Evolutionary conservation across 2,888 invertebrate genomes (phyloP), one percentile per base, ranked within the genome.

Genomic region (Diaprepes abbreviatus): DNA sequence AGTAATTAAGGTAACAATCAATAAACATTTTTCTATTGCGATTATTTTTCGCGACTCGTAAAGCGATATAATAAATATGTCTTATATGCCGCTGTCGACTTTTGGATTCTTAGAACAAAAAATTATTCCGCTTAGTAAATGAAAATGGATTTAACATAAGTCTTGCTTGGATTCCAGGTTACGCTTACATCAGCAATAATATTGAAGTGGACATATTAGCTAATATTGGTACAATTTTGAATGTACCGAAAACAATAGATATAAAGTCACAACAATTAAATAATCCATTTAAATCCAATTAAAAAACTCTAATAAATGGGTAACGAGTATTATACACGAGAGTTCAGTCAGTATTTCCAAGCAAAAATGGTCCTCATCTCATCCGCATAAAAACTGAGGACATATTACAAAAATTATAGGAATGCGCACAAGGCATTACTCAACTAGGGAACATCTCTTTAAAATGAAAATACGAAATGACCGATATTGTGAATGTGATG

Each of bases 141-240:
- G 12, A 19, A 3, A 28, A 50, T 43, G 43, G 43, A 10, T 28
- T 12, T 28, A 24, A 50, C 14, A 50, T 50, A 7, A 28, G 14
- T 3, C 19, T 50, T 7, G 5, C 21, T n/a, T 50, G 50, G 24
- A 50, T 50, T n/a, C 50, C 50, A n/a, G 50, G 50, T 6, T 19
- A 48, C 14, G 48, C 17, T 48, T 9, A 16, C n/a, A 48, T 48
- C 14, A 4, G 7, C 3, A 19, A 19, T 7, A 48, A 48, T 21
- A 16, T 4, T 16, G 6, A 7, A 16, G 48, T 19, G 4, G 48
- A 45, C 21, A 16, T 3, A 10, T 10, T 45, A 7, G 45, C 45
- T 3, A 45, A 45, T 10, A 14, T 14, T 7, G 45, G 45, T 6
- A 14, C 16, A 14, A 19, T 6, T 10, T 21, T 45, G 17, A 45